Evolutionary conservation across 2,797 vertebrate species (phyloP).

Genomic region (Pipistrellus nathusii): DNA sequence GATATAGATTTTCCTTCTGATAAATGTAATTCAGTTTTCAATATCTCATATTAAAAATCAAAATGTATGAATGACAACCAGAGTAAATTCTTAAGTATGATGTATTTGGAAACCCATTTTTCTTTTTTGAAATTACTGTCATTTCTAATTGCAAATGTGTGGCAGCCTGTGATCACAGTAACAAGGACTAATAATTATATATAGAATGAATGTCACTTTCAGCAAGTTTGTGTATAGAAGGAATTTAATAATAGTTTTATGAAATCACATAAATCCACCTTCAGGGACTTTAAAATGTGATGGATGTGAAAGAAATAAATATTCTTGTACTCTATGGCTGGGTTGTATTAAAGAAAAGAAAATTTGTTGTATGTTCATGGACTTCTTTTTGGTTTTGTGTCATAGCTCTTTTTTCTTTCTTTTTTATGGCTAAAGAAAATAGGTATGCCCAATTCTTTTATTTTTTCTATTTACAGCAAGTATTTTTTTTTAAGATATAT

Average conservation of each 20-base stretch:
- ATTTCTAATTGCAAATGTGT: slow-evolving; percentile 77
- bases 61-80: slow-evolving; percentile 86
- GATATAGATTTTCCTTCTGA: slow-evolving; percentile 71
- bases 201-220: slow-evolving; percentile 76
- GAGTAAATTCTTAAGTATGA: slow-evolving; percentile 87
- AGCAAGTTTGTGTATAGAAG: slow-evolving; percentile 85
- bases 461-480: slow-evolving; percentile 52
- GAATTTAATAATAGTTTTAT: slow-evolving; percentile 85
- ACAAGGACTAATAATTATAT: slow-evolving; percentile 77
- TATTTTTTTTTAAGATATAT: too few relatives aligned
- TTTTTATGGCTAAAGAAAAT: slow-evolving; percentile 23
- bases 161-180: slow-evolving; percentile 85
- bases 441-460: neutral
- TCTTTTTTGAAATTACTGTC: slow-evolving; percentile 86
- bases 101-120: slow-evolving; percentile 85
- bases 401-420: neutral
- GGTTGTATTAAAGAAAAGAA: slow-evolving; percentile 84
- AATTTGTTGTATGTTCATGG: slow-evolving; percentile 74
- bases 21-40: slow-evolving; percentile 81
- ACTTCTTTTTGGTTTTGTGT: slow-evolving; percentile 54
- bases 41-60: slow-evolving; percentile 77
- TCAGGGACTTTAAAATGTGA: slow-evolving; percentile 82
- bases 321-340: slow-evolving; percentile 72
- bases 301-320: slow-evolving; percentile 81
- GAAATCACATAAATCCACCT: slow-evolving; percentile 83